phyloP scores from a whole-genome alignment of 2,113 vertebrate species.

The Corythaeola cristata region DNA sequence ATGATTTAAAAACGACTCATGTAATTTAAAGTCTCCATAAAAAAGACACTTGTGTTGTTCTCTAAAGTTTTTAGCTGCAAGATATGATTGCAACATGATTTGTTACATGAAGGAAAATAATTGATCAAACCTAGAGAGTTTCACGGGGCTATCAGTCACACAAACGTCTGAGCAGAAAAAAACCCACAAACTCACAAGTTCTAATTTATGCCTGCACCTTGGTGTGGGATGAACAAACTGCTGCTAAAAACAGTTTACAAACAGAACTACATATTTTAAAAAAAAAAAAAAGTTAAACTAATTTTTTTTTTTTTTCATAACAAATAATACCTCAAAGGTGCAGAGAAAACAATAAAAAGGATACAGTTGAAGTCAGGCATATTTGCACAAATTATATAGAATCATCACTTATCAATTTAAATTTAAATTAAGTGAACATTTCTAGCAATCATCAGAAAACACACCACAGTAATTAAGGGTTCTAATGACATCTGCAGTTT shows the following conservation, averaged over 20 bases:
- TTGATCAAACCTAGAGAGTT: neutral
- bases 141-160: neutral
- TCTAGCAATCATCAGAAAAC: neutral
- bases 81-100: neutral
- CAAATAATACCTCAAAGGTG: neutral
- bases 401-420: neutral
- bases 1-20: constrained; percentile 15
- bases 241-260: neutral
- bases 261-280: neutral
- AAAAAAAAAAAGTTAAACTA: neutral
- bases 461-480: neutral
- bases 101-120: constrained; percentile 13
- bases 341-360: neutral
- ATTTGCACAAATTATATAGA: neutral
- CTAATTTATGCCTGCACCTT: neutral
- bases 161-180: neutral
- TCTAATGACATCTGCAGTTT: neutral
- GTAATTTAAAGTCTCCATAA: constrained; percentile 36
- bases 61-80: neutral
- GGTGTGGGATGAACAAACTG: neutral
- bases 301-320: neutral
- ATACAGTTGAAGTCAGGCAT: neutral
- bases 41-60: neutral
- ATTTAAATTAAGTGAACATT: neutral
- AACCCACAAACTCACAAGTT: neutral